phyloP scores from a whole-genome alignment of 2,797 vertebrate species.

The Malurus splendens region DNA sequence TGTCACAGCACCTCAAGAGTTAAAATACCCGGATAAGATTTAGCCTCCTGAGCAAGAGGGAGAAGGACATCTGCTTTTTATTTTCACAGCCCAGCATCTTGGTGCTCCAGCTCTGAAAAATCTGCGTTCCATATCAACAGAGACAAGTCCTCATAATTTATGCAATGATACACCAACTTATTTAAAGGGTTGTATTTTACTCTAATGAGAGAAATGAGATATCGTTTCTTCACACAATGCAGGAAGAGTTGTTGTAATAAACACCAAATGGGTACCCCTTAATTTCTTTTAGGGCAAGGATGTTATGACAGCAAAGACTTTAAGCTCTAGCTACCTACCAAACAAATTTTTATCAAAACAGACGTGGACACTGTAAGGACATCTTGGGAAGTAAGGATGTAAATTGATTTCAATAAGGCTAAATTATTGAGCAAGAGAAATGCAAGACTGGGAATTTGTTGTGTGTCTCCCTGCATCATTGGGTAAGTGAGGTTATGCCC shows the following conservation, averaged over 20 bases:
- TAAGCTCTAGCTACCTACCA: not conserved
- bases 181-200: constrained; percentile 70
- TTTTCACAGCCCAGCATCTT: constrained; percentile 62
- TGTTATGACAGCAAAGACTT: constrained; percentile 19
- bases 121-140: constrained; percentile 70
- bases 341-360: constrained; percentile 13
- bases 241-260: constrained; percentile 60
- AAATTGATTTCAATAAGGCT: not conserved
- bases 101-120: constrained; percentile 59
- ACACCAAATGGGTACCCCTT: constrained; percentile 64
- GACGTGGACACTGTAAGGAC: not conserved
- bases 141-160: constrained; percentile 71
- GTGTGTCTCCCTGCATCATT: not conserved
- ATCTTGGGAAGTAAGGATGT: not conserved
- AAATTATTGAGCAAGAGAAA: not conserved
- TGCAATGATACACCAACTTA: constrained; percentile 63
- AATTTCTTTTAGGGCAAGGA: constrained; percentile 40
- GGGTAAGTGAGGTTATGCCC: not conserved
- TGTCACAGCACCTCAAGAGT: constrained; percentile 38
- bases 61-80: constrained; percentile 78
- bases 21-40: constrained; percentile 49
- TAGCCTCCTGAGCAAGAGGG: constrained; percentile 15
- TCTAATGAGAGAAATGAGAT: constrained; percentile 72
- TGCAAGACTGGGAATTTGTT: not conserved
- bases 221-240: constrained; percentile 58